Evolutionary conservation across 2,888 invertebrate genomes (phyloP), one percentile per base, ranked within the genome.

Genomic region (Rhagophthalmus giganteus): DNA sequence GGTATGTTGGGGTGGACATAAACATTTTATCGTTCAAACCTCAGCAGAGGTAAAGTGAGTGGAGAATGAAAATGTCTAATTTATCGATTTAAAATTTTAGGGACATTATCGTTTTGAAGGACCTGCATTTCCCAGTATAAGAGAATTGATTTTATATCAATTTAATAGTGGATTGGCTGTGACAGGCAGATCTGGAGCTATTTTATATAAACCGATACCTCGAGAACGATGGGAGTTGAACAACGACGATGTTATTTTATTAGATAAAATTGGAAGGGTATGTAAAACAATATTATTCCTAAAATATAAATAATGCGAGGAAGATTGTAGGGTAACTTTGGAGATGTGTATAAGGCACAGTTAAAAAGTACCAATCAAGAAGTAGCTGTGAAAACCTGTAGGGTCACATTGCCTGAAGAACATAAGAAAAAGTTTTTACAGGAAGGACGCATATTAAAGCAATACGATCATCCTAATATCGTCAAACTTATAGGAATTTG

Each of bases 21-120:
- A 94, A 72, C 96, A 97, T 78, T 97, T 97, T 72, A 96, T 97
- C 63, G 94, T 97, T 51, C 96, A 96, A 79, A 94, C 91, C 9
- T 91, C 93, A 1, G 83, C 86, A 3, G 95, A 95, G 81, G 93
- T 92, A 73, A 74, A n/a, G n/a, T n/a, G n/a, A n/a, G n/a, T n/a
- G n/a, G n/a, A n/a, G n/a, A n/a, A n/a, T n/a, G n/a, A n/a, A n/a
- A n/a, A n/a, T n/a, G n/a, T n/a, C n/a, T n/a, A n/a, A n/a, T n/a
- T n/a, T n/a, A n/a, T 2, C n/a, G 1, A 10, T 39, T 33, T 25
- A 2, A 28, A 42, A 15, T 71, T 74, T 10, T 75, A 92, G 90
- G 93, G 92, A 11, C 90, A 91, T 72, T 96, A 86, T 76, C 81
- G 94, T 63, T 95, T 96, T 74, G 96, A 96, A 76, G 96, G 95